A percentile compares a stretch with the other conserved stretches of the same genome.
phyloP scores from a whole-genome alignment of 1,140 invertebrate species.

The Triops longicaudatus region DNA sequence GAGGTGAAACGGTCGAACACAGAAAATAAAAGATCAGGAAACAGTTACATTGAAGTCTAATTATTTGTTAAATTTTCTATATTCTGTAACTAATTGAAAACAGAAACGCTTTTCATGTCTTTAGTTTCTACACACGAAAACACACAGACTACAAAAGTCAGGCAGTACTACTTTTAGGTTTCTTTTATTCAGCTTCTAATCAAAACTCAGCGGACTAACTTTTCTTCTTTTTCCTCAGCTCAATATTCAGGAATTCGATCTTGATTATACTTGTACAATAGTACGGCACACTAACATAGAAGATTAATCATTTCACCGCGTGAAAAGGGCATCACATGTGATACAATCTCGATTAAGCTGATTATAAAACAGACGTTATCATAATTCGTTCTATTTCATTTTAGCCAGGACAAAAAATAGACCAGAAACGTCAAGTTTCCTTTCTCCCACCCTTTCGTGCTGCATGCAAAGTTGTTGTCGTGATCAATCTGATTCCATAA shows the following conservation, averaged over 20 bases:
- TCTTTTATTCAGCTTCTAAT: not conserved
- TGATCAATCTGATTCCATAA: slow-evolving; percentile 12
- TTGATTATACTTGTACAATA: not conserved
- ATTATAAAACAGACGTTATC: not conserved
- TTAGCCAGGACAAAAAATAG: not conserved
- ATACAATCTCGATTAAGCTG: not conserved
- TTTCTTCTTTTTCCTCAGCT: not conserved
- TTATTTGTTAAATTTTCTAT: too few species aligned
- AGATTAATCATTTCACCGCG: not conserved
- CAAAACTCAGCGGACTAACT: not conserved
- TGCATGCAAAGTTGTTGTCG: not conserved
- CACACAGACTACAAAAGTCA: too few species aligned
- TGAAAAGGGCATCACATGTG: not conserved
- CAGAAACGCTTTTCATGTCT: too few species aligned
- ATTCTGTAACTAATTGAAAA: too few species aligned
- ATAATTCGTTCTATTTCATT: not conserved
- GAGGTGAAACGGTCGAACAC: too few species aligned
- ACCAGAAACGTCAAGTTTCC: not conserved
- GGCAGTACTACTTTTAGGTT: too few species aligned
- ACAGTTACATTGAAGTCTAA: too few species aligned
- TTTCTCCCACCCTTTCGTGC: not conserved
- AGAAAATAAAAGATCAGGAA: too few species aligned
- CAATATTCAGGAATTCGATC: not conserved
- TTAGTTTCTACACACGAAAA: too few species aligned
- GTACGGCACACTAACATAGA: not conserved